Conservation (phyloP, 2,113 vertebrate genomes). For the Myotis davidii region DNA sequence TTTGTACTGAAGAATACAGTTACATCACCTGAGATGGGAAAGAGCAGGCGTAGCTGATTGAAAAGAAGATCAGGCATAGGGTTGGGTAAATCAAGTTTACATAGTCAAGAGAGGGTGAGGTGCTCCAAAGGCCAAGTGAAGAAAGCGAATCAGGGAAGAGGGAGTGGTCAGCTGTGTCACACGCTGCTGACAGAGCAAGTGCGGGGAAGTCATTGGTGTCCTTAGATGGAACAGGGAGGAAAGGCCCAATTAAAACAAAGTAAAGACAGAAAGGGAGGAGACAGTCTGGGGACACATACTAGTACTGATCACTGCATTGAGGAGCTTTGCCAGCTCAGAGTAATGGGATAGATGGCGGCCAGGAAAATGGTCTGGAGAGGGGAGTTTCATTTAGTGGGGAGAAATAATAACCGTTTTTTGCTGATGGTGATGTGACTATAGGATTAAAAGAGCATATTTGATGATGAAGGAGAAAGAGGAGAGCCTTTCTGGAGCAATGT, state of each 20-base stretch:
- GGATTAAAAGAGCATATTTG: background rate
- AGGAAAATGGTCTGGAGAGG: background rate
- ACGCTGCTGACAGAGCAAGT: background rate
- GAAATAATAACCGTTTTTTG: background rate
- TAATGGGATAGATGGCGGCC: background rate
- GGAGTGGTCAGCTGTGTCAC: background rate
- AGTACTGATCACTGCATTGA: background rate
- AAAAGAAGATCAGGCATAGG: background rate
- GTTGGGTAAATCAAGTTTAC: fast-evolving
- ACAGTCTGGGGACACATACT: background rate
- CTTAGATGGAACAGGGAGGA: too few relatives aligned
- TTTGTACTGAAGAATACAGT: background rate
- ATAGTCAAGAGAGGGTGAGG: background rate
- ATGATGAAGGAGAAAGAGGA: background rate
- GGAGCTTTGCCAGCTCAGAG: background rate
- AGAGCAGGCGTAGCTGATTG: background rate
- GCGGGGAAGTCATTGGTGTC: background rate
- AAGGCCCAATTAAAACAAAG: background rate
- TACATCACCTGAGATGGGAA: background rate
- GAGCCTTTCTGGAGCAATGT: background rate
- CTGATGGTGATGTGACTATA: background rate
- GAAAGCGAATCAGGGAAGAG: background rate
- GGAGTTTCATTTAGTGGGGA: background rate
- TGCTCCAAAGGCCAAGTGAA: background rate
- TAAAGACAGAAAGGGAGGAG: background rate